Evolutionary conservation across 2,113 vertebrate species (phyloP).

Genomic region (Elaphurus davidianus): DNA sequence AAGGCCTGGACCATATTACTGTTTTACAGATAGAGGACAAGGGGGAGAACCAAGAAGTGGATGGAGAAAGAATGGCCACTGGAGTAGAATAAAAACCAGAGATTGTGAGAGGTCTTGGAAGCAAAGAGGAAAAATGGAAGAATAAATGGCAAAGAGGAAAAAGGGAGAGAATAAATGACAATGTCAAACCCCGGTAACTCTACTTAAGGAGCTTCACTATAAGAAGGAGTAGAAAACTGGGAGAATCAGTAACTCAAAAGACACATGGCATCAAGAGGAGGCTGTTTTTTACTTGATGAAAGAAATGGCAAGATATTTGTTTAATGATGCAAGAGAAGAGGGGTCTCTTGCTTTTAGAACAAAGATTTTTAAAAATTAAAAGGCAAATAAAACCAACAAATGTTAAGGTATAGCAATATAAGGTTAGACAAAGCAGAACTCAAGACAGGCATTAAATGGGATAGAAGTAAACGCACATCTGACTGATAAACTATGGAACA

Average conservation of each 20-base stretch:
- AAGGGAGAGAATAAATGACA: not conserved
- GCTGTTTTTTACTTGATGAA: not conserved
- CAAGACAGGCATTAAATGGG: not conserved
- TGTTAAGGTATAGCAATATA: not conserved
- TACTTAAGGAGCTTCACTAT: not conserved
- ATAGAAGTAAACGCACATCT: not conserved
- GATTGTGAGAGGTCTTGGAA: not conserved
- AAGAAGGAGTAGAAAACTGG: not conserved
- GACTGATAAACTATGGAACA: not conserved
- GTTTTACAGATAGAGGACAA: not conserved
- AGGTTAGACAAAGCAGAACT: not conserved
- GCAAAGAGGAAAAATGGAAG: not conserved
- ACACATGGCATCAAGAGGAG: not conserved
- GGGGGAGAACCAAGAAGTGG: not conserved
- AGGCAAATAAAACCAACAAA: not conserved
- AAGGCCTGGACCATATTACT: not conserved
- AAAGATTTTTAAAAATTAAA: not conserved
- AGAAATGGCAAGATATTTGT: not conserved
- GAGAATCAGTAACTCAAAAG: not conserved
- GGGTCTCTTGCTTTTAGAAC: not conserved
- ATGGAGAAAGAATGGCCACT: not conserved
- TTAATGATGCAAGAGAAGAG: not conserved
- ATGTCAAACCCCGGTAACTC: not conserved
- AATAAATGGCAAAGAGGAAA: not conserved
- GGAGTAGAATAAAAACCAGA: not conserved